Conservation (phyloP, 2,113 vertebrate genomes). For the Bungarus multicinctus region DNA sequence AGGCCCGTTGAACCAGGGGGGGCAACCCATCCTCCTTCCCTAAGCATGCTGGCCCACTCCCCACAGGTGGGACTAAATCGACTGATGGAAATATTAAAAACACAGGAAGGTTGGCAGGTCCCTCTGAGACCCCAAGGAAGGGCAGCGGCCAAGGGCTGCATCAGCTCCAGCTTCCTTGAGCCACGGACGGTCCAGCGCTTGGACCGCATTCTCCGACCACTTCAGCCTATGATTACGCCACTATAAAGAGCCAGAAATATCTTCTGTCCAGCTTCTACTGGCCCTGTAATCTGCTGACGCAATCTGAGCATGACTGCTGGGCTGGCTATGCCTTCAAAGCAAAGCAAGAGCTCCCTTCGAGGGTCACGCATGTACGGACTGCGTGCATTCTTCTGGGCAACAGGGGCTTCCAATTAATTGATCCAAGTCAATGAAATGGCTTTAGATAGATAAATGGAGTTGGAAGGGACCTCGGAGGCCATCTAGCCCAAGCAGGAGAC, state of each 20-base stretch:
- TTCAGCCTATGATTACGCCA: slow-evolving; percentile 26
- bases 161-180: slow-evolving; percentile 13
- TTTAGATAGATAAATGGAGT: not conserved
- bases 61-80: not conserved
- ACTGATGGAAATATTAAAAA: not conserved
- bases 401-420: not conserved
- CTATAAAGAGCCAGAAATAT: slow-evolving; percentile 21
- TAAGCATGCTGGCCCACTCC: not conserved
- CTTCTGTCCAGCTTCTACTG: not conserved
- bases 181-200: slow-evolving; percentile 2
- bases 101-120: slow-evolving; percentile 3
- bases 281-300: slow-evolving; percentile 6
- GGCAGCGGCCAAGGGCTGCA: slow-evolving; percentile 19
- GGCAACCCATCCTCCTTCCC: not conserved
- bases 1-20: not conserved
- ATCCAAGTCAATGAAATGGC: not conserved
- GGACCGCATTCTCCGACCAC: not conserved
- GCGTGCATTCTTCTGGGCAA: not conserved
- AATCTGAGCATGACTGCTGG: not conserved
- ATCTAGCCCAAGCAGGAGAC: no score
- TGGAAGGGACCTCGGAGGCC: no score
- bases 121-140: not conserved
- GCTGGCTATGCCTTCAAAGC: not conserved
- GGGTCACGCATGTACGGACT: not conserved
- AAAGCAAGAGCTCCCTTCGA: not conserved